Percentiles rank a stretch among this genome's conserved stretches.
Conservation (phyloP, 2,113 vertebrate species). For the Albula goreensis region DNA sequence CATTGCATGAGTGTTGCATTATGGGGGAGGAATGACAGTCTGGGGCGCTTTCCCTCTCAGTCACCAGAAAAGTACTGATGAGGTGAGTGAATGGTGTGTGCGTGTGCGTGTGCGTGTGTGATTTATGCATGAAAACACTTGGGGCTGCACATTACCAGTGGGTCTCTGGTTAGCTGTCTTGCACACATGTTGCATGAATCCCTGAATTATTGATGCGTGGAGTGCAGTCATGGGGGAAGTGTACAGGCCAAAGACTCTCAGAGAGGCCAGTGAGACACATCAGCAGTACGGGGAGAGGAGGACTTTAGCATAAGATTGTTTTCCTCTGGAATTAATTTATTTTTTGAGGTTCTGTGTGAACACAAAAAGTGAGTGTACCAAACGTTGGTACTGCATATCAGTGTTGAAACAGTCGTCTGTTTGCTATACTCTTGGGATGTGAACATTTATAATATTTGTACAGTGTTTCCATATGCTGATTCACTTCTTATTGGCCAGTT, state of each 20-base stretch:
- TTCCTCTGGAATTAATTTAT: not conserved
- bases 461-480: not conserved
- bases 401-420: not conserved
- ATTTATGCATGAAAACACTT: slow-evolving; percentile 49
- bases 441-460: not conserved
- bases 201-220: slow-evolving; percentile 38
- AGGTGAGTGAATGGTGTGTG: slow-evolving; percentile 28
- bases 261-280: not conserved
- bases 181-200: slow-evolving; percentile 40
- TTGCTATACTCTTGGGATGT: not conserved
- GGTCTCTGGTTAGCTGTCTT: slow-evolving; percentile 48
- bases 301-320: not conserved
- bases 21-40: too few relatives aligned
- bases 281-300: not conserved
- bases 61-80: slow-evolving; percentile 44
- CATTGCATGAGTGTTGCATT: not conserved
- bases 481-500: not conserved
- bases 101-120: slow-evolving; percentile 8
- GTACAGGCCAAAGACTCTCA: not conserved
- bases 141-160: slow-evolving; percentile 54
- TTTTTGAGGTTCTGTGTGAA: slow-evolving; percentile 24
- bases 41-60: not conserved
- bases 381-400: not conserved
- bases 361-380: not conserved
- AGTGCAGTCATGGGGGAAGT: slow-evolving; percentile 32